phyloP scores from a whole-genome alignment of 2,113 vertebrate species.

The Parotia lawesii region DNA sequence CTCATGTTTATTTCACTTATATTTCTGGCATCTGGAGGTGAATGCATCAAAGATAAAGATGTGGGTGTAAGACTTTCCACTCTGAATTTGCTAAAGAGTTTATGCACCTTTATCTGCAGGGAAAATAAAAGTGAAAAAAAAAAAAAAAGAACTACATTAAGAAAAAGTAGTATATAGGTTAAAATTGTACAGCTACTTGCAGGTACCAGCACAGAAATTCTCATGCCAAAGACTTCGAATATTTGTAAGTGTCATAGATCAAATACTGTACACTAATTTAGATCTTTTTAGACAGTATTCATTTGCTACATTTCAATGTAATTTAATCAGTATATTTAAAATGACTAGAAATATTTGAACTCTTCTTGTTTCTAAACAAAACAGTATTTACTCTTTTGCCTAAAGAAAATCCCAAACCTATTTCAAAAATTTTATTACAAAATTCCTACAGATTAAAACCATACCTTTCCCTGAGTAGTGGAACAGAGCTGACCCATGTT shows the following conservation, averaged over 20 bases:
- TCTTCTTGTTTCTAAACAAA: not conserved
- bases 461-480: slow-evolving; percentile 86
- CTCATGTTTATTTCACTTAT: slow-evolving; percentile 76
- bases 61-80: slow-evolving; percentile 72
- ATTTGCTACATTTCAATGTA: not conserved
- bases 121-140: not conserved
- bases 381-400: not conserved
- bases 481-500: slow-evolving; percentile 74
- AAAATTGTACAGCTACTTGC: not conserved
- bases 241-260: not conserved
- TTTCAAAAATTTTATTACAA: not conserved
- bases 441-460: not conserved
- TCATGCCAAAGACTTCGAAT: not conserved
- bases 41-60: slow-evolving; percentile 83
- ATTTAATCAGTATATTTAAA: not conserved
- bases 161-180: not conserved
- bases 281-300: not conserved
- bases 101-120: slow-evolving; percentile 72
- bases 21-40: slow-evolving; percentile 61
- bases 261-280: not conserved
- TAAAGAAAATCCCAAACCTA: not conserved
- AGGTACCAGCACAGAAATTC: not conserved
- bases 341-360: not conserved
- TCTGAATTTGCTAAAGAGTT: slow-evolving; percentile 75
- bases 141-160: not conserved